A percentile compares a stretch with the other conserved stretches of the same genome.
Evolutionary conservation across 2,888 invertebrate genomes (phyloP).

Genomic region (Patella depressa): DNA sequence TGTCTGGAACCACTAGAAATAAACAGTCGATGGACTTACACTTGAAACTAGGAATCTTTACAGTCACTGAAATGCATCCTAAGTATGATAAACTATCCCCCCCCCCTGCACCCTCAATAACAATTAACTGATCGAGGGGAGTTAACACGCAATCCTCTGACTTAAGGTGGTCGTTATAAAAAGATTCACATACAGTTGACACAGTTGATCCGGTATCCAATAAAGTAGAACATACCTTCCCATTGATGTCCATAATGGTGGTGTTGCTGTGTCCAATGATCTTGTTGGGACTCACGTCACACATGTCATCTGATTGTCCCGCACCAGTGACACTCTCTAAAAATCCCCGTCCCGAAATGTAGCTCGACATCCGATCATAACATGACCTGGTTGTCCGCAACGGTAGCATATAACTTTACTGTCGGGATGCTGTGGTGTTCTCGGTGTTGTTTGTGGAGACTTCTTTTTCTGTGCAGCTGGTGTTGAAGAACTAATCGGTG

Average conservation of each 20-base stretch:
- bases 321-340: slow-evolving; percentile 3
- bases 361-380: slow-evolving; percentile 1
- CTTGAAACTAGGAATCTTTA: background rate
- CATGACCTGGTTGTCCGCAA: slow-evolving; percentile 1
- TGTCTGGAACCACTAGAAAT: background rate
- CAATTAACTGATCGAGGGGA: background rate
- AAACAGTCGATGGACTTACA: background rate
- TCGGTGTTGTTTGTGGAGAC: background rate
- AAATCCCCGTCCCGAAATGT: background rate
- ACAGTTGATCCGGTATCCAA: slow-evolving; percentile 3
- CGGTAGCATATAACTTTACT: background rate
- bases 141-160: background rate
- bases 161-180: background rate
- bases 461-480: background rate
- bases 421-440: background rate
- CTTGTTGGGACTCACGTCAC: background rate
- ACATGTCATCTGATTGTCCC: slow-evolving; percentile 6
- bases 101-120: background rate
- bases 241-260: slow-evolving; percentile 6
- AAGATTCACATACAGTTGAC: slow-evolving; percentile 1
- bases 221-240: background rate
- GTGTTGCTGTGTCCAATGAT: background rate
- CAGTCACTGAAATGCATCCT: background rate
- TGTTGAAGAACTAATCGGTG: slow-evolving; percentile 1
- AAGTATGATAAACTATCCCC: background rate